These are phyloP conservation scores for Horisme vitalbata DNA, from an alignment of 2,888 invertebrate genomes.

Conservation along the genomic window DNA sequence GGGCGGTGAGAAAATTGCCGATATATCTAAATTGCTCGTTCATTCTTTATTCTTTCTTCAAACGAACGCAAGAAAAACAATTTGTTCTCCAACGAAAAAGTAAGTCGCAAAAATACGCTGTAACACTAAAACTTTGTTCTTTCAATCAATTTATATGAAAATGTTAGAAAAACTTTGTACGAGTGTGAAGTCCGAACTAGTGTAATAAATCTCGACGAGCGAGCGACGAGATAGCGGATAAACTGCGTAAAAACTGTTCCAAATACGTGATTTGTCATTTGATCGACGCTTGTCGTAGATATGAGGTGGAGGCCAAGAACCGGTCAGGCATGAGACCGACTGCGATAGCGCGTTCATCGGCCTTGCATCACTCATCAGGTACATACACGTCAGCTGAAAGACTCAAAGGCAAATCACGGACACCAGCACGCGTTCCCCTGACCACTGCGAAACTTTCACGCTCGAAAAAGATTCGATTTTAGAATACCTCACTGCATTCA, in stretches of 20 bases:
- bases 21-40: conserved; percentile 17
- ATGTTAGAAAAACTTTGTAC: conserved; percentile 19
- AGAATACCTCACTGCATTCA: too few species aligned
- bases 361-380: too few species aligned
- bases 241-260: conserved; percentile 5
- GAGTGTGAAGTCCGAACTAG: conserved; percentile 22
- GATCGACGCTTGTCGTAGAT: neutral
- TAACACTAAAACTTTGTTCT: conserved; percentile 15
- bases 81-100: conserved; percentile 19
- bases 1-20: conserved; percentile 11
- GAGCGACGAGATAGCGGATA: neutral
- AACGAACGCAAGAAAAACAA: conserved; percentile 11
- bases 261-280: conserved; percentile 5
- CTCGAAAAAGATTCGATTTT: too few species aligned
- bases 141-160: conserved; percentile 32
- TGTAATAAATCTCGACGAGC: conserved; percentile 25
- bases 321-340: too few species aligned
- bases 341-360: too few species aligned
- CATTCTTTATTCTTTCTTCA: conserved; percentile 7
- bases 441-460: too few species aligned
- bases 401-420: too few species aligned
- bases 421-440: too few species aligned
- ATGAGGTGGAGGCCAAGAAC: too few species aligned
- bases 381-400: too few species aligned
- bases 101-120: conserved; percentile 13